A percentile compares a stretch with the other conserved stretches of the same genome.
Conservation (phyloP, 2,888 invertebrate species). For the Heliconius hortense region DNA sequence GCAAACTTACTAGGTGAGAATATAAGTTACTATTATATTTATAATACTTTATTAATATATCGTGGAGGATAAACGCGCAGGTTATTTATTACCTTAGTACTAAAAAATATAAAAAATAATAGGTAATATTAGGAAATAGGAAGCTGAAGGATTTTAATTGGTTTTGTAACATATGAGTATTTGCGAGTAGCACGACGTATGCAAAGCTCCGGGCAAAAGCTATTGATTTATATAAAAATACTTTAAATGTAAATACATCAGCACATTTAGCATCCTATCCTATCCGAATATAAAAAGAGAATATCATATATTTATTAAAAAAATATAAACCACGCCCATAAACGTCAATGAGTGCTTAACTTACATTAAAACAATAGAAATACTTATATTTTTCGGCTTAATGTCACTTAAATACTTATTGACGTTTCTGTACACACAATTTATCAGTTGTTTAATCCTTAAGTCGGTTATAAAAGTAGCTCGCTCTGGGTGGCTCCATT, state of each 20-base stretch:
- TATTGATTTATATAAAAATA: neutral
- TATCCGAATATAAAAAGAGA: neutral
- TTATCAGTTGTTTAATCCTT: slow-evolving; percentile 5
- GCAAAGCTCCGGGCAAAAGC: no score
- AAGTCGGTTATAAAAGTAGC: neutral
- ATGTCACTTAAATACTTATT: neutral
- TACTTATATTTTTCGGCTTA: neutral
- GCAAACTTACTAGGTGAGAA: slow-evolving; percentile 69
- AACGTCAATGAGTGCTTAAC: neutral
- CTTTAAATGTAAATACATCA: neutral
- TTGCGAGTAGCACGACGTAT: no score
- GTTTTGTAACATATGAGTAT: no score
- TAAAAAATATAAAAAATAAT: no score
- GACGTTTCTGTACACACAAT: slow-evolving; percentile 3
- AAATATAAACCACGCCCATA: no score
- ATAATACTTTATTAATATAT: no score
- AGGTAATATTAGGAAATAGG: no score
- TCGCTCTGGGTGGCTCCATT: slow-evolving; percentile 18
- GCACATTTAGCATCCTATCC: no score
- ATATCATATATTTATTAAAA: no score
- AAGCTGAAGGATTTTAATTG: no score
- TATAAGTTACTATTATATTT: neutral
- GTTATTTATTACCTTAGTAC: no score
- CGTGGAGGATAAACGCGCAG: no score
- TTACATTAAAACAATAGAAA: neutral